These are phyloP conservation scores for Scaptomyza parva DNA, from an alignment of 2,888 invertebrate genomes.

Conservation along the genomic window DNA sequence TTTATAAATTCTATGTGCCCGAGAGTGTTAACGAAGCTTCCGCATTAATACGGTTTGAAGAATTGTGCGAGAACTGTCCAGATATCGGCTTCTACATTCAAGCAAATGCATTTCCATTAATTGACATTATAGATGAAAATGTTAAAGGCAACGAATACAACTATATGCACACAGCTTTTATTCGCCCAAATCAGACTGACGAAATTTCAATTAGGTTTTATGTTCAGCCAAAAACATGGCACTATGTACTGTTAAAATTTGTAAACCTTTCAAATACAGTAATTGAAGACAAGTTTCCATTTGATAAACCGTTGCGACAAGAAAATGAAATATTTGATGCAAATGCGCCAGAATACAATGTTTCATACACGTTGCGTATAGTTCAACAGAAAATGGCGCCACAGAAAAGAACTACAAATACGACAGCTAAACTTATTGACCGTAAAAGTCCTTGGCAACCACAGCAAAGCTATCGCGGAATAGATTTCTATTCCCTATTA, in stretches of 20 bases:
- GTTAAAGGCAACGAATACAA: conserved; percentile 83
- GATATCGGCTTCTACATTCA: conserved; percentile 86
- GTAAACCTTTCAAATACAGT: conserved; percentile 35
- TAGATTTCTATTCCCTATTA: conserved; percentile 84
- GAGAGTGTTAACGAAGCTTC: conserved; percentile 80
- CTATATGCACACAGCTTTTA: conserved; percentile 85
- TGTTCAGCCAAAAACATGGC: conserved; percentile 87
- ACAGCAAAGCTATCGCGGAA: conserved; percentile 64
- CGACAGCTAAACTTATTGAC: background rate
- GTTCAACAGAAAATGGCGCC: conserved; percentile 63
- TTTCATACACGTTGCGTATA: conserved; percentile 77
- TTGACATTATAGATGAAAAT: conserved; percentile 10
- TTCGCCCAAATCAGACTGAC: conserved; percentile 85
- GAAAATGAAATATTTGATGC: conserved; percentile 29
- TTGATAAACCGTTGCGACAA: conserved; percentile 8
- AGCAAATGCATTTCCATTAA: conserved; percentile 86
- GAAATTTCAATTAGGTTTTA: conserved; percentile 85
- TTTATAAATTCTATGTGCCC: conserved; percentile 86
- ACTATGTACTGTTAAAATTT: conserved; percentile 86
- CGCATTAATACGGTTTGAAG: conserved; percentile 80
- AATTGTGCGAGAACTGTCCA: conserved; percentile 85
- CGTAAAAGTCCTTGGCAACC: conserved; percentile 63
- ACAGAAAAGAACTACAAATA: conserved; percentile 23
- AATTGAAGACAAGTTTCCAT: background rate
- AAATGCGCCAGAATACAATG: conserved; percentile 36